phyloP scores from a whole-genome alignment of 2,888 invertebrate species.

The Buathra laborator region DNA sequence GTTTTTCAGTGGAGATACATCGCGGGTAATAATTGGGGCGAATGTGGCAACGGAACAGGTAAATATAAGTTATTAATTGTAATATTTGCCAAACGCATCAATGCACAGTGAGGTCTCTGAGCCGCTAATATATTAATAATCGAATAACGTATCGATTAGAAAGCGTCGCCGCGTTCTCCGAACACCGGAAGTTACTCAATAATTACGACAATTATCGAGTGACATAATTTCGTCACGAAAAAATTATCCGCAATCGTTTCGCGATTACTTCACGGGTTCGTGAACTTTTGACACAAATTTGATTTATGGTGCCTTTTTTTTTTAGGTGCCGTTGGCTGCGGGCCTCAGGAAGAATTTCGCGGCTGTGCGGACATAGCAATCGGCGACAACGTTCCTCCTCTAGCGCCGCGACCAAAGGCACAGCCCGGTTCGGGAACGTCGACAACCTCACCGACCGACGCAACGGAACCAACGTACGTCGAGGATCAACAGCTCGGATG shows the following conservation, averaged over 20 bases:
- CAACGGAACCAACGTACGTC: conserved; percentile 86
- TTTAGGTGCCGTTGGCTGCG: conserved; percentile 93
- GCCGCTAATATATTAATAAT: conserved; percentile 23
- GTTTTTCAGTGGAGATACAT: conserved; percentile 96
- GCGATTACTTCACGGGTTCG: conserved; percentile 4
- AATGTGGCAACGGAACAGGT: conserved; percentile 84
- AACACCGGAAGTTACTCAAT: conserved; percentile 57
- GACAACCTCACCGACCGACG: conserved; percentile 80
- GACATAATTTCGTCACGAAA: conserved; percentile 56
- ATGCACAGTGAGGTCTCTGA: not conserved
- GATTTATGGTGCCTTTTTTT: conserved; percentile 30
- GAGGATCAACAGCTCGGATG: conserved; percentile 76
- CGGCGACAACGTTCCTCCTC: conserved; percentile 86
- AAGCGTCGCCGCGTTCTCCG: conserved; percentile 36
- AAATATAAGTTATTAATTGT: not conserved
- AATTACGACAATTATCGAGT: conserved; percentile 42
- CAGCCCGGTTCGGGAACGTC: conserved; percentile 85
- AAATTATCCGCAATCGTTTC: conserved; percentile 40
- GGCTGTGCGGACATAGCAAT: conserved; percentile 94
- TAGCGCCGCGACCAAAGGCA: conserved; percentile 85
- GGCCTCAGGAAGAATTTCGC: conserved; percentile 95
- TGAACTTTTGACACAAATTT: conserved; percentile 2
- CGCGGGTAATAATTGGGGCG: conserved; percentile 88
- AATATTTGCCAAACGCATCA: not conserved
- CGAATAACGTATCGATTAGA: conserved; percentile 59